Evolutionary conservation across 2,888 invertebrate species (phyloP), one percentile per base, ranked within the genome.

Genomic region (Drosophila emarginata): DNA sequence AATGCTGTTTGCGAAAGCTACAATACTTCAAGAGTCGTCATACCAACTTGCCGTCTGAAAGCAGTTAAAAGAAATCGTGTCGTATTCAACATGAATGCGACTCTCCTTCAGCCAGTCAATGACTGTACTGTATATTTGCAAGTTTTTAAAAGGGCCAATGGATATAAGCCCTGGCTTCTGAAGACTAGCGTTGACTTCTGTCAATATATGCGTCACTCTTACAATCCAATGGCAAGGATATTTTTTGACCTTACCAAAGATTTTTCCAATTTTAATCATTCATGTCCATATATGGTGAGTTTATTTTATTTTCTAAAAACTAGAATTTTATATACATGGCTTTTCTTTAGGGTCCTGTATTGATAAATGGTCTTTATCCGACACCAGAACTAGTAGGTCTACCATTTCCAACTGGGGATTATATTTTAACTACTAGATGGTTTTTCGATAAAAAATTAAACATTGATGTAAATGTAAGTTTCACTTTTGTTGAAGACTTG

Each of bases 201-300:
- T 9, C 54, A 53, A 4, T 79, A 59, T 18, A 0, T 79, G 0
- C 37, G 23, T 2, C 28, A 26, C 1, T 7, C 53, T 0, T 74
- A 68, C 5, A 61, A 75, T 60, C 73, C 64, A 4, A 1, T 73
- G 1, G 63, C 26, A 0, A 64, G 54, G 2, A 0, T 78, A 0
- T 4, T 80, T 0, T 67, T 14, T 4, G 58, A 50, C 0, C 12
- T 65, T 0, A 57, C 69, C 4, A 53, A 28, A 3, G 61, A 68
- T 0, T 68, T 70, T 15, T 18, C 64, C 0, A 80, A 76, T 40
- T 28, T 78, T 0, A 79, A 79, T 21, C 79, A 78, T 36, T 40
- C 70, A 0, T 79, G 70, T 40, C 71, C 81, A 7, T 69, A 64
- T 52, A 0, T 64, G 23, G 69, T 23, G 53, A 58, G 66, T 32